phyloP scores from a whole-genome alignment of 2,113 vertebrate genomes.

The Etia nguti region DNA sequence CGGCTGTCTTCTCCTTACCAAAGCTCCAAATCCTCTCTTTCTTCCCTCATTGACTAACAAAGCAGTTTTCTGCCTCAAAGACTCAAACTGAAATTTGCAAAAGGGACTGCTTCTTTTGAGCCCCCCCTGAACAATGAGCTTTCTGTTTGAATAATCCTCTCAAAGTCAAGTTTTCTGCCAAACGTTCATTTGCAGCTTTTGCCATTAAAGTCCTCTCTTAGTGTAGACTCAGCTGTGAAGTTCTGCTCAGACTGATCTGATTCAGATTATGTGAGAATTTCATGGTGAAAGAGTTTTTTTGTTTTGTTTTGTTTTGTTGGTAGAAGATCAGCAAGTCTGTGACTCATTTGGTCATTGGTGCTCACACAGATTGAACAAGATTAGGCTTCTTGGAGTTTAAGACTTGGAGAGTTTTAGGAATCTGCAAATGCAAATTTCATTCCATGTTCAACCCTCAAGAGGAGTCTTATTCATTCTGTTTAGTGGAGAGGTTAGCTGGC shows the following conservation, averaged over 20 bases:
- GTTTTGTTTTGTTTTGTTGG: not conserved
- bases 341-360: not conserved
- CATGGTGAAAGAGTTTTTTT: not conserved
- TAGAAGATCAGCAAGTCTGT: not conserved
- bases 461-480: not conserved
- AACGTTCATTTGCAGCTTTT: not conserved
- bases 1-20: not conserved
- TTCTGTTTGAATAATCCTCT: not conserved
- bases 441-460: not conserved
- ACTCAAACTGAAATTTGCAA: not conserved
- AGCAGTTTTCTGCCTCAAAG: not conserved
- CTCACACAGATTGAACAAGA: not conserved
- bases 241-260: not conserved
- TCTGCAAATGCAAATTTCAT: not conserved
- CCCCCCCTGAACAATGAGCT: not conserved
- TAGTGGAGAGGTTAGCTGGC: not conserved
- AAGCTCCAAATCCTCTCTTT: constrained; percentile 8
- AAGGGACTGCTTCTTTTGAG: not conserved
- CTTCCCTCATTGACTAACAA: constrained; percentile 7
- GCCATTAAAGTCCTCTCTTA: not conserved
- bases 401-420: not conserved
- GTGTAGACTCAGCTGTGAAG: not conserved
- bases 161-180: not conserved
- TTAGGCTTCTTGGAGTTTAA: not conserved
- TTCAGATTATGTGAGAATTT: not conserved